Evolutionary conservation across 1,140 invertebrate genomes (phyloP).

Genomic region (Oreohelix idahoensis): DNA sequence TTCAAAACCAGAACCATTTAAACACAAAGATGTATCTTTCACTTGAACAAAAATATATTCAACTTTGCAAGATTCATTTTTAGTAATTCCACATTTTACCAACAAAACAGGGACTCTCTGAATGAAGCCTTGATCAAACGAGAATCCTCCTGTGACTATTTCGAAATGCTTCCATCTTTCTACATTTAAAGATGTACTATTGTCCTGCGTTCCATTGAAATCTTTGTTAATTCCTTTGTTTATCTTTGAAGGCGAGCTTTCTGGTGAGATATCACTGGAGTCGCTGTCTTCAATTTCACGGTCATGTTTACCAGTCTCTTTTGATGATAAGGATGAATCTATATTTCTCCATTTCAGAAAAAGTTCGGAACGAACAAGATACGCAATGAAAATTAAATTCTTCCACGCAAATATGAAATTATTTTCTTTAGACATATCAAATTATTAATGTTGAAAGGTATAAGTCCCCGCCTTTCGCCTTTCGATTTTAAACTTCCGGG

Average conservation of each 20-base stretch:
- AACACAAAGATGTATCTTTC: not conserved
- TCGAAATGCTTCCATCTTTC: not conserved
- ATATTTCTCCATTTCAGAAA: conserved; percentile 15
- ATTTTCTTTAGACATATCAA: not conserved
- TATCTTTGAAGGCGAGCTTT: not conserved
- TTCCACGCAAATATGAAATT: not conserved
- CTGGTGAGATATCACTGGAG: not conserved
- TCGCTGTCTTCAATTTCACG: not conserved
- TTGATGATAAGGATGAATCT: not conserved
- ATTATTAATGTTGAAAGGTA: not conserved
- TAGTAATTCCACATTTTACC: not conserved
- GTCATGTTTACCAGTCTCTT: not conserved
- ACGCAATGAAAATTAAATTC: not conserved
- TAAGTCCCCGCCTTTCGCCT: not conserved
- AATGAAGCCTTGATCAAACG: not conserved
- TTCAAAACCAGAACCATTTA: not conserved
- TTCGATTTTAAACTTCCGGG: not conserved
- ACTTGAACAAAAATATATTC: not conserved
- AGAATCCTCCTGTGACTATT: not conserved
- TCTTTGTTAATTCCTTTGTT: not conserved
- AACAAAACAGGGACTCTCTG: conserved; percentile 2
- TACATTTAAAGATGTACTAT: not conserved
- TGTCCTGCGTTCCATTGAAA: not conserved
- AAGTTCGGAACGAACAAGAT: not conserved
- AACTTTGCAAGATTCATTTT: not conserved